phyloP scores from a whole-genome alignment of 2,113 vertebrate species.

The Castor canadensis region DNA sequence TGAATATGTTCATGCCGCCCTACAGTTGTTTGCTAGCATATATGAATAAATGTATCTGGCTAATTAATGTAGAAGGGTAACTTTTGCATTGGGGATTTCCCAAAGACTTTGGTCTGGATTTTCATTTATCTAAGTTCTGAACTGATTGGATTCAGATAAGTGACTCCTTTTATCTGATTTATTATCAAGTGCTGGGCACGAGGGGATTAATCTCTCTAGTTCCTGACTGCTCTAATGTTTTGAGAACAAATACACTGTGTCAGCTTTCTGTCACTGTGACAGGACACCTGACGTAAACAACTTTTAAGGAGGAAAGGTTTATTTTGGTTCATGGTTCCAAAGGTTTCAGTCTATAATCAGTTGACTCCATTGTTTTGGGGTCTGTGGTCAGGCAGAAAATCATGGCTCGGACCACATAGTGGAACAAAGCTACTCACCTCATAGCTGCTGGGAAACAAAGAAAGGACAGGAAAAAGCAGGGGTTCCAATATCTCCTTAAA shows the following conservation, averaged over 20 bases:
- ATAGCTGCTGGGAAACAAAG: not conserved
- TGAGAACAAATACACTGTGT: not conserved
- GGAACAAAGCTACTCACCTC: not conserved
- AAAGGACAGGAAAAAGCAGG: too few species aligned
- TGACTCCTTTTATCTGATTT: not conserved
- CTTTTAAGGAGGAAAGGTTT: not conserved
- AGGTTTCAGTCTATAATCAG: not conserved
- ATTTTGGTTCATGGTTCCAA: not conserved
- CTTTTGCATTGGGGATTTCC: not conserved
- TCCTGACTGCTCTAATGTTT: not conserved
- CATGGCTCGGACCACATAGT: too few species aligned
- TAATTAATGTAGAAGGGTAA: not conserved
- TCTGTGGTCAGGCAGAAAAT: not conserved
- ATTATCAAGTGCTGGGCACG: not conserved
- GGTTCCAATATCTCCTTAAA: not conserved
- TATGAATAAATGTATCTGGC: not conserved
- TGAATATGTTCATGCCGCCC: not conserved
- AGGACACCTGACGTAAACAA: not conserved
- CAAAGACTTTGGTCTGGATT: not conserved
- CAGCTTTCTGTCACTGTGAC: not conserved
- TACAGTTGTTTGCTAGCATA: not conserved
- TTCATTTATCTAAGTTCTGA: not conserved
- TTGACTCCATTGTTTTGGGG: not conserved
- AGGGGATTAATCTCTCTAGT: not conserved
- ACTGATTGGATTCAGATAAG: not conserved